Conservation (phyloP, 2,797 vertebrate genomes). For the Parambassis ranga region DNA sequence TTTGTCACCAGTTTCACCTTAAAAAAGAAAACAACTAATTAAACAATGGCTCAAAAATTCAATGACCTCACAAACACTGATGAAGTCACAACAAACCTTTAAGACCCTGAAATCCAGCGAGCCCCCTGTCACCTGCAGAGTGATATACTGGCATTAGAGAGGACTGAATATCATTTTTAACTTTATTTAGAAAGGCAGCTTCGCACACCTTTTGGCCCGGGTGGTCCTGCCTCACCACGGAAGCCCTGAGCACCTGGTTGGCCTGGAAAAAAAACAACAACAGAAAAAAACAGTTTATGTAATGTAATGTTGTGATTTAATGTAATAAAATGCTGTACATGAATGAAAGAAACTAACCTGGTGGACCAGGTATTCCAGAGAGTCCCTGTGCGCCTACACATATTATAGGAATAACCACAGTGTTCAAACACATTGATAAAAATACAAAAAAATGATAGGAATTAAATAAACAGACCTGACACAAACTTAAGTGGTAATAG, state of each 20-base stretch:
- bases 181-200: background rate
- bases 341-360: slow-evolving; percentile 79
- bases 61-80: background rate
- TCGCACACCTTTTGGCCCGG: slow-evolving; percentile 87
- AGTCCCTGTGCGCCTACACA: slow-evolving; percentile 78
- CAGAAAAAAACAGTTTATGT: slow-evolving; percentile 21
- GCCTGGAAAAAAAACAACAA: too few species aligned
- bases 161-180: background rate
- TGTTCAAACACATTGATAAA: background rate
- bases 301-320: background rate
- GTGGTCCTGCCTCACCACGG: slow-evolving; percentile 87
- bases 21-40: slow-evolving; percentile 12
- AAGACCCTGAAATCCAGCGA: slow-evolving; percentile 81
- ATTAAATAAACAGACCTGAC: background rate
- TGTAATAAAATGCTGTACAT: background rate
- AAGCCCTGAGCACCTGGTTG: slow-evolving; percentile 87
- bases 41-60: slow-evolving; percentile 10
- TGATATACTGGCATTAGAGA: too few species aligned
- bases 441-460: background rate
- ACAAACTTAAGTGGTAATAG: background rate
- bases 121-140: slow-evolving; percentile 88
- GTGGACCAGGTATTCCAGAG: slow-evolving; percentile 80
- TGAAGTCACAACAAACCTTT: slow-evolving; percentile 83
- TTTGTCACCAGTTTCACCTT: slow-evolving; percentile 92
- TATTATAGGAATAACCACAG: background rate